Evolutionary conservation across 1,140 invertebrate genomes (phyloP).

Genomic region (Orussus abietinus): DNA sequence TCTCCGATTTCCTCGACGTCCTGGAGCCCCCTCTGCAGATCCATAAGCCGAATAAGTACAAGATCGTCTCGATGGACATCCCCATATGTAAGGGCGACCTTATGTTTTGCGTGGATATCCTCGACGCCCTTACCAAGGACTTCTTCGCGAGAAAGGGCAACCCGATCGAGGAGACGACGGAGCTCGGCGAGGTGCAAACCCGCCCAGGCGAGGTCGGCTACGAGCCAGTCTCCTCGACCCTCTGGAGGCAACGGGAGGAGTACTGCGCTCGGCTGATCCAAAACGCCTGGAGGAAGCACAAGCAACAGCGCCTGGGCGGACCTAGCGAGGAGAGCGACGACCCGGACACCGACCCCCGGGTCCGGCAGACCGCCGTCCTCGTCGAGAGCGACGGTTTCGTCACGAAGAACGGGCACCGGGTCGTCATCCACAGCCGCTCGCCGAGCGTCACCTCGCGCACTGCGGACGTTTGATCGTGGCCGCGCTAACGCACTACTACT

Average conservation of each 20-base stretch:
- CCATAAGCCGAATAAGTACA: constrained; percentile 97
- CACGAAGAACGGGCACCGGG: constrained; percentile 81
- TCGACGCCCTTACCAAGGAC: constrained; percentile 93
- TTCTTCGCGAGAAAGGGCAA: constrained; percentile 95
- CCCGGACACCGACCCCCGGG: constrained; percentile 43
- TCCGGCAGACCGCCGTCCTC: constrained; percentile 72
- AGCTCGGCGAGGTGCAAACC: constrained; percentile 71
- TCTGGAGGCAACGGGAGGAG: constrained; percentile 92
- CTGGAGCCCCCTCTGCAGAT: constrained; percentile 91
- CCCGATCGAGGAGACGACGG: constrained; percentile 83
- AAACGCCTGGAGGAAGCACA: constrained; percentile 86
- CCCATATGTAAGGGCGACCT: constrained; percentile 95
- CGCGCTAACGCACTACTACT: constrained; percentile 21
- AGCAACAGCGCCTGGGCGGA: constrained; percentile 61
- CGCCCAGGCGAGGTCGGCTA: constrained; percentile 82
- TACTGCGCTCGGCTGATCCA: constrained; percentile 94
- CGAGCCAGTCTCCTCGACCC: constrained; percentile 86
- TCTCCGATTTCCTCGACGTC: constrained; percentile 93
- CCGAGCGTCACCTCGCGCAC: constrained; percentile 74
- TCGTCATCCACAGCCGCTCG: constrained; percentile 82
- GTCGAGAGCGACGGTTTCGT: constrained; percentile 77
- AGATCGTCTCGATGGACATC: constrained; percentile 98
- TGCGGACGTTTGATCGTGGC: constrained; percentile 74
- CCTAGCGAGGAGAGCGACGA: constrained; percentile 52
- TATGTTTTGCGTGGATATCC: constrained; percentile 96